These are phyloP conservation scores for Pocota personata DNA, from an alignment of 2,888 invertebrate species.

Conservation along the genomic window DNA sequence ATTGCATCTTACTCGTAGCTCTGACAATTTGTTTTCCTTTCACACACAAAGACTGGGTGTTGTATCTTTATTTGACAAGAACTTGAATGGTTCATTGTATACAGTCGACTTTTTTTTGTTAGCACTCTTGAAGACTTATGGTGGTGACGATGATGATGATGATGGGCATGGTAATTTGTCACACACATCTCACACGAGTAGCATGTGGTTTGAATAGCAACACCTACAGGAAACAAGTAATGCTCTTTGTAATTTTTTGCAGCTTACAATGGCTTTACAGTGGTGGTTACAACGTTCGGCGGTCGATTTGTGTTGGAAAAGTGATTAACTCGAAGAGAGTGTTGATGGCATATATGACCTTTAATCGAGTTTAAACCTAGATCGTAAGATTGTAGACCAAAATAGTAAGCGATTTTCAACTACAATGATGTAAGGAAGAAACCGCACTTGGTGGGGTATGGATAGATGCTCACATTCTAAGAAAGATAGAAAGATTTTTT, in stretches of 20 bases:
- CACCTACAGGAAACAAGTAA: not conserved
- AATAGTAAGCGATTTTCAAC: too few species aligned
- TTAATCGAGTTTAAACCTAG: too few species aligned
- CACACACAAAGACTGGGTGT: slow-evolving; percentile 13
- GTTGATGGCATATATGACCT: too few species aligned
- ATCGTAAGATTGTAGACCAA: too few species aligned
- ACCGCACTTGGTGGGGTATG: too few species aligned
- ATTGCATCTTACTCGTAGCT: slow-evolving; percentile 15
- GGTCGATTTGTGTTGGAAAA: too few species aligned
- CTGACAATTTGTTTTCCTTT: slow-evolving; percentile 45
- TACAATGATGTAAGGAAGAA: too few species aligned
- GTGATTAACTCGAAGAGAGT: too few species aligned
- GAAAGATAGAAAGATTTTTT: too few species aligned
- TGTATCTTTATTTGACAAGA: slow-evolving; percentile 40
- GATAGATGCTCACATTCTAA: too few species aligned
- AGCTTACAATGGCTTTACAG: not conserved
- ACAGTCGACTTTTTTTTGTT: slow-evolving; percentile 2
- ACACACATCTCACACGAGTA: slow-evolving; percentile 13
- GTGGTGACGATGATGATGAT: slow-evolving; percentile 2
- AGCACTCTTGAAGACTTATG: not conserved
- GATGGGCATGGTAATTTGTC: slow-evolving; percentile 40
- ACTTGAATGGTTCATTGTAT: slow-evolving; percentile 36
- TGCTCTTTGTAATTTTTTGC: not conserved
- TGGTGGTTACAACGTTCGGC: too few species aligned
- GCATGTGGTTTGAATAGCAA: slow-evolving; percentile 25